Evolutionary conservation across 1,140 invertebrate species (phyloP).

Genomic region (Dendrolimus punctatus): DNA sequence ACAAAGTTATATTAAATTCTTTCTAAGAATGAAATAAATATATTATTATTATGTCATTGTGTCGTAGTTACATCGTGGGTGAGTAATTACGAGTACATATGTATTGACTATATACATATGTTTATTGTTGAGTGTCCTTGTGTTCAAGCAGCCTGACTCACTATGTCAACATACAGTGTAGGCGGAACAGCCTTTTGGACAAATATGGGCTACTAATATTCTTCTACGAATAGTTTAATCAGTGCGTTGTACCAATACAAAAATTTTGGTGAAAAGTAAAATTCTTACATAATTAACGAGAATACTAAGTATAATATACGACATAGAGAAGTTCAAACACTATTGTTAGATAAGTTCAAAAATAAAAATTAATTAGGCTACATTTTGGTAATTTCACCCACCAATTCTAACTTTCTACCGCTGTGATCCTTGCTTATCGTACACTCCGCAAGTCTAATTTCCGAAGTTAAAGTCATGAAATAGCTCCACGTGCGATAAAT

Average conservation of each 20-base stretch:
- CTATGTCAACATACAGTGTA: slow-evolving; percentile 51
- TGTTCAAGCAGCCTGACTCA: slow-evolving; percentile 55
- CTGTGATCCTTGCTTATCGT: no score
- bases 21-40: slow-evolving; percentile 3
- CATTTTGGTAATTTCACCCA: no score
- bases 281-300: no score
- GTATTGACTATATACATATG: slow-evolving; percentile 47
- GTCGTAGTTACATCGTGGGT: slow-evolving; percentile 23
- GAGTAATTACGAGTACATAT: slow-evolving; percentile 33
- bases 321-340: no score
- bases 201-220: background rate
- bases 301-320: no score
- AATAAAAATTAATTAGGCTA: no score
- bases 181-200: slow-evolving; percentile 47
- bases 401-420: no score
- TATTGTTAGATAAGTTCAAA: no score
- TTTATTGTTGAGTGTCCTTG: slow-evolving; percentile 59
- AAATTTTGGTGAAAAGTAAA: background rate
- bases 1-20: slow-evolving; percentile 3
- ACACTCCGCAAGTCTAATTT: no score
- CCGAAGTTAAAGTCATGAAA: no score
- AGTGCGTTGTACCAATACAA: background rate
- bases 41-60: background rate
- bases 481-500: no score
- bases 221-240: background rate